These are phyloP conservation scores for Danaus chrysippus DNA, from an alignment of 2,888 invertebrate species.

Conservation along the genomic window DNA sequence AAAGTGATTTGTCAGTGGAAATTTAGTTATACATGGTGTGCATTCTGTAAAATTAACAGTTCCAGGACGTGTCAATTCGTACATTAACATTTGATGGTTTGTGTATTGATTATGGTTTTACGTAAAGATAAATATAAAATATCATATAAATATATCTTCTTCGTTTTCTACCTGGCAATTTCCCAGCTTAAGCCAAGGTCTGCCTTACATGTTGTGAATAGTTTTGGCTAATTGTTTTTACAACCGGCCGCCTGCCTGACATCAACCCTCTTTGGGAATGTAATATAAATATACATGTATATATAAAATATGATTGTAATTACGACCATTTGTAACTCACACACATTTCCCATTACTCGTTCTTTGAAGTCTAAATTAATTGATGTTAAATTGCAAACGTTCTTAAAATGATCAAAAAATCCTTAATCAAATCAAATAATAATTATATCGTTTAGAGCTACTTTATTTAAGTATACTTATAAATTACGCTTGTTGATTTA, in stretches of 20 bases:
- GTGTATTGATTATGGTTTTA: conserved; percentile 1
- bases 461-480: background rate
- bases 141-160: no score
- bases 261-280: no score
- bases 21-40: conserved; percentile 2
- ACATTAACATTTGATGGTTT: background rate
- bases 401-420: background rate
- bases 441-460: background rate
- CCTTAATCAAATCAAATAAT: conserved; percentile 3
- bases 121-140: no score
- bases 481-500: background rate
- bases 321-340: no score
- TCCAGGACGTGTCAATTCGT: background rate
- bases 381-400: background rate
- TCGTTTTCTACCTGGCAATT: no score
- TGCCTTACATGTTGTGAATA: no score
- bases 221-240: no score
- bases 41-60: conserved; percentile 1
- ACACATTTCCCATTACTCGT: background rate
- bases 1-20: conserved; percentile 6
- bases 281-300: no score
- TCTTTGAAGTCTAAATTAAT: background rate
- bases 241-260: no score
- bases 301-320: no score
- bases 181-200: no score